Evolutionary conservation across 2,888 invertebrate species (phyloP).

Genomic region (Diarsia dahlii): DNA sequence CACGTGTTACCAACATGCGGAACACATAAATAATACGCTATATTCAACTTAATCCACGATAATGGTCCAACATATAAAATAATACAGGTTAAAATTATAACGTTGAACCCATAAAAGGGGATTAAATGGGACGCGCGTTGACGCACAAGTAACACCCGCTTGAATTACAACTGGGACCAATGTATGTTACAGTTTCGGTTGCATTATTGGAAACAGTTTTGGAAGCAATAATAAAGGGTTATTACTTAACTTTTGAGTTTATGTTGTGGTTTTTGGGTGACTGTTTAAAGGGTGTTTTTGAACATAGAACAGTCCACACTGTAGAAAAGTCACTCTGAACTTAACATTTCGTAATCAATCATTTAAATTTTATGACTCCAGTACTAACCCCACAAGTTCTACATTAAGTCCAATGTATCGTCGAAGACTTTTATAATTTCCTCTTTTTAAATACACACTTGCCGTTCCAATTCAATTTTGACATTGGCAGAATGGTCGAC

Average conservation of each 20-base stretch:
- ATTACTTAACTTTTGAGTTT: conserved; percentile 62
- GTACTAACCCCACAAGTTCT: too few species aligned
- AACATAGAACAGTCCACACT: background rate
- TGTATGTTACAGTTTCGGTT: conserved; percentile 61
- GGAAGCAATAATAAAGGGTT: conserved; percentile 72
- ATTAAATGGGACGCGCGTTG: conserved; percentile 80
- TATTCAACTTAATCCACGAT: conserved; percentile 79
- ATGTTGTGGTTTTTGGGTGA: conserved; percentile 52
- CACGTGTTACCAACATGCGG: conserved; percentile 72
- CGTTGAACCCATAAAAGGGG: conserved; percentile 79
- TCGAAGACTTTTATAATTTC: too few species aligned
- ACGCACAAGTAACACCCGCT: conserved; percentile 76
- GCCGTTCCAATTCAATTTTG: too few species aligned
- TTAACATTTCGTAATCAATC: background rate
- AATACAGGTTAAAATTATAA: conserved; percentile 85
- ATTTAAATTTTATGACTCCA: too few species aligned
- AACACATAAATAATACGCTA: conserved; percentile 79
- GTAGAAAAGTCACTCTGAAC: background rate
- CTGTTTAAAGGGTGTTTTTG: conserved; percentile 15
- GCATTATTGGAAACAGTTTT: conserved; percentile 68
- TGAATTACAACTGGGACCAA: conserved; percentile 62
- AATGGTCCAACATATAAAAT: conserved; percentile 82
- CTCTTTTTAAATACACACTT: too few species aligned
- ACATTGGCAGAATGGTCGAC: too few species aligned
- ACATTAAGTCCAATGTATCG: too few species aligned